Conservation (phyloP, 2,797 vertebrate genomes). For the Galago senegalensis region DNA sequence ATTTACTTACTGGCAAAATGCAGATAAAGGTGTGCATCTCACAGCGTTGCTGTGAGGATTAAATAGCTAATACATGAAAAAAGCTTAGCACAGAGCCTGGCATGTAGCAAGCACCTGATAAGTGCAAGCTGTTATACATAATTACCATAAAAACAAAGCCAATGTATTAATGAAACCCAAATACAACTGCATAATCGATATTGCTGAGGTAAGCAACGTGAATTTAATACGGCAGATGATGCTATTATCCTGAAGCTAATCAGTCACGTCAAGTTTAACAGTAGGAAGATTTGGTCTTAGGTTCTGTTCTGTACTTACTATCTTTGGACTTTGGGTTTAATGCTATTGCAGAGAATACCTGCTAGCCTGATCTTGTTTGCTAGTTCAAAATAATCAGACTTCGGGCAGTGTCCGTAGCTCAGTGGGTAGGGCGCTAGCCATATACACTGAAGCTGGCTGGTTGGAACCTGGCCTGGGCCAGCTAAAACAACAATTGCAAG, state of each 20-base stretch:
- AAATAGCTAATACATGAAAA: neutral
- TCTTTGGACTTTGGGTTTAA: neutral
- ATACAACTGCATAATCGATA: neutral
- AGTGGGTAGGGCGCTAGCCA: no score
- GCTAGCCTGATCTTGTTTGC: neutral
- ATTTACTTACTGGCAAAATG: neutral
- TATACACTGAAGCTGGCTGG: no score
- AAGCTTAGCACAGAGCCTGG: neutral
- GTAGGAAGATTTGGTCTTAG: neutral
- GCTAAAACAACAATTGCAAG: no score
- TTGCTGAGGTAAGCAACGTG: neutral
- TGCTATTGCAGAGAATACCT: neutral
- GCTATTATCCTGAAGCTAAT: neutral
- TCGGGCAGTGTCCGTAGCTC: neutral
- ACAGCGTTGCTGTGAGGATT: neutral
- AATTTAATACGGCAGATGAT: neutral
- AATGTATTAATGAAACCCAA: neutral
- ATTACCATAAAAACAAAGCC: conserved; percentile 24
- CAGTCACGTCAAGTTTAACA: neutral
- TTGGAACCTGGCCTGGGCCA: no score
- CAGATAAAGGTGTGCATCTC: neutral
- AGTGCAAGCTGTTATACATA: neutral
- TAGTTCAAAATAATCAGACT: conserved; percentile 4
- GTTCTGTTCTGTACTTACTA: neutral
- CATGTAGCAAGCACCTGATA: neutral